Evolutionary conservation across 2,797 vertebrate genomes (phyloP), one percentile per base, ranked within the genome.

Genomic region (Todus mexicanus): DNA sequence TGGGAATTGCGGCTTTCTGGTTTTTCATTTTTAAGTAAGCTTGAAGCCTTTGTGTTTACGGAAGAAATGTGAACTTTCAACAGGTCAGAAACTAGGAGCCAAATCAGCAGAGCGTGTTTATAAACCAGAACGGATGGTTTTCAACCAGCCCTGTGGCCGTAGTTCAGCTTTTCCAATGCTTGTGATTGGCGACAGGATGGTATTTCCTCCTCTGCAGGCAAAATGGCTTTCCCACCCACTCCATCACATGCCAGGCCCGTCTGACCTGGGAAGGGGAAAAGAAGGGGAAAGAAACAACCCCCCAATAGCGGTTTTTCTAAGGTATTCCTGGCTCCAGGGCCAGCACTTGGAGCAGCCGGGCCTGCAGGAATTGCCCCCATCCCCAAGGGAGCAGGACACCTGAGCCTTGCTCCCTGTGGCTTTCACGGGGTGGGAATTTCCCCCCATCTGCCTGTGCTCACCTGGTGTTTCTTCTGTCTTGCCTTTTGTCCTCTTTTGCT

Each of bases 161-260:
- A 75, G 45, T 66, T 70, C 68, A 60, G 77, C 26, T 87, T 90
- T 89, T 76, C 74, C 61, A 54, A 10, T 65, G 74, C 64, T 47
- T 87, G 43, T 51, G 72, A 89, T 14, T 71, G 84, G 91, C 10
- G 2, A 72, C 51, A 40, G 79, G 78, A 42, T 87, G 74, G 68
- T 61, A 79, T 92, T 96, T 95, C 84, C 84, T 93, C 47, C 53
- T 84, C 72, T 90, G 37, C 35, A 48, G 78, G 87, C 91, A 78
- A 83, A 93, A 87, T 57, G 60, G 19, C 48, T 84, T 91, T 94
- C 78, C 87, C 92, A 83, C 75, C 87, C 57, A n/a, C 78, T 85
- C 81, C 35, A 25, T 68, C 12, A 4, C 81, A 89, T 76, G 69
- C 95, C 79, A 74, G 31, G 50, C 87, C 65, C 79, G 60, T 40